Base-by-base conservation (phyloP, 2,797 vertebrate genomes). In the Onychomys arenicola region DNA sequence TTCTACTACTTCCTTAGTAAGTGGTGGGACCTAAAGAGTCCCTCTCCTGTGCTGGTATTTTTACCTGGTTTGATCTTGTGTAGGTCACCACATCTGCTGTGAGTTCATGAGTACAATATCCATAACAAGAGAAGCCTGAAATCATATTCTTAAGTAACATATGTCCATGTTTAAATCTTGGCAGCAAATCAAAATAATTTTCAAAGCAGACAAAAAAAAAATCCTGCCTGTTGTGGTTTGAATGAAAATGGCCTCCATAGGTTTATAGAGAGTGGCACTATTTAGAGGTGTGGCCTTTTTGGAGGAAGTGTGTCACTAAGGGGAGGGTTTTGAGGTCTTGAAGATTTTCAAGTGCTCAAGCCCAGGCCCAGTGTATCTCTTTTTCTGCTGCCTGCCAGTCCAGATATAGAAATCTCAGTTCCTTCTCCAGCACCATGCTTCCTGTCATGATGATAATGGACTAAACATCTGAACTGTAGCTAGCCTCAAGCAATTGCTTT, bases 181-280 rank as follows among this genome's bases (percentile, higher is more conserved):
- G 9, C 34, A 96, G 83, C 40, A 84, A 89, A 87, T 25, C 46
- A 76, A 93, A 93, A 40, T 7, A 63, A 46, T 65, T 65, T 93
- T 76, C 69, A 13, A 97, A 84, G 37, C 49, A 23, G 2, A 8
- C 6, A 34, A 92, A 80, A 21, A 21, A 80, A 21, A 52, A 67
- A 34, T 34, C 29, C 16, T 21, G 34, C 19, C 29, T 65, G 23
- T 82, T n/a, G 6, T 40, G 12, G n/a, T 40, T 82, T 81, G 21
- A 12, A 57, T 81, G 57, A 57, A 80, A 49, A 57, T 13, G 25
- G 52, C 2, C 55, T 23, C 23, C n/a, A 40, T 40, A 61, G n/a
- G 23, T 37, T 82, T n/a, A 61, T 61, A 40, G 55, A 25, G 13
- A 59, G 16, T 40, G 4, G 57, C 55, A 82, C 3, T 29, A 40